These are phyloP conservation scores for Myxocyprinus asiaticus DNA, from an alignment of 2,113 vertebrate genomes.

Conservation along the genomic window DNA sequence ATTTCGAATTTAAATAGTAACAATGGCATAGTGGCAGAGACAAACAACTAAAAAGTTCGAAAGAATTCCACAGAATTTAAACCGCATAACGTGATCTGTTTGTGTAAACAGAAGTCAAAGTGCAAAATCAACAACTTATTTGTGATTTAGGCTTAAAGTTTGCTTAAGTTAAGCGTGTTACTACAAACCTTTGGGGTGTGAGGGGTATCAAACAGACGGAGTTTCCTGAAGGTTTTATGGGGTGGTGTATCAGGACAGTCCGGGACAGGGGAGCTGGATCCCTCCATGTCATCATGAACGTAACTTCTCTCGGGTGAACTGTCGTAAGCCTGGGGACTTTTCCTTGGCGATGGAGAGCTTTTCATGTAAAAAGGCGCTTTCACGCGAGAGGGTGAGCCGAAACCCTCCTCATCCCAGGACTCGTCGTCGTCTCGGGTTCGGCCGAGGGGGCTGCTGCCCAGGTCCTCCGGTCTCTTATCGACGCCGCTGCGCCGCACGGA, in stretches of 20 bases:
- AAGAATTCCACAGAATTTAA: too few species aligned
- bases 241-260: slow-evolving; percentile 91
- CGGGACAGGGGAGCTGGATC: slow-evolving; percentile 78
- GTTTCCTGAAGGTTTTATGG: slow-evolving; percentile 92
- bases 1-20: too few species aligned
- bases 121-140: too few species aligned
- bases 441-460: slow-evolving; percentile 65
- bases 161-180: not conserved
- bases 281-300: slow-evolving; percentile 64
- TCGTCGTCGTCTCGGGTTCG: slow-evolving; percentile 79
- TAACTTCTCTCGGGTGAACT: slow-evolving; percentile 60
- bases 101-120: too few species aligned
- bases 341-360: slow-evolving; percentile 78
- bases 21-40: too few species aligned
- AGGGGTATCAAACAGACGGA: slow-evolving; percentile 92
- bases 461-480: slow-evolving; percentile 66
- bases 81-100: too few species aligned
- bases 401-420: slow-evolving; percentile 84
- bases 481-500: slow-evolving; percentile 67
- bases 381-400: slow-evolving; percentile 82
- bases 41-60: too few species aligned
- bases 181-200: slow-evolving; percentile 92
- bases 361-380: slow-evolving; percentile 71
- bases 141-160: too few species aligned
- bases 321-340: slow-evolving; percentile 67